These are phyloP conservation scores for Leptopilina syphax DNA, from an alignment of 2,888 invertebrate species.

Conservation along the genomic window DNA sequence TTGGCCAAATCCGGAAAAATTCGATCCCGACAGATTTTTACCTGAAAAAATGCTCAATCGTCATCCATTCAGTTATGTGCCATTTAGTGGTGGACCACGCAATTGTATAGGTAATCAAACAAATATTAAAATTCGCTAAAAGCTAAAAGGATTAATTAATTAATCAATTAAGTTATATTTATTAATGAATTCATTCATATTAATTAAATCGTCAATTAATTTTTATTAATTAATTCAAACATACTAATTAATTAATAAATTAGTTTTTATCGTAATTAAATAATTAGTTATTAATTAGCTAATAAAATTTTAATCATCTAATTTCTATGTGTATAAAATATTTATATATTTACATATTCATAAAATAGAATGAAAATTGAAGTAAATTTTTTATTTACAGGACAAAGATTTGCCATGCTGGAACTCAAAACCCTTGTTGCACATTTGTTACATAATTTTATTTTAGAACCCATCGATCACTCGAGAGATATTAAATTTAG, in stretches of 20 bases:
- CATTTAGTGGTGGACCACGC: conserved; percentile 84
- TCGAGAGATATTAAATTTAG: conserved; percentile 58
- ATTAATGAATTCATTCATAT: too few species aligned
- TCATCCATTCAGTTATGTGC: conserved; percentile 83
- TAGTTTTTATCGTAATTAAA: too few species aligned
- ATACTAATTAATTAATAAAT: too few species aligned
- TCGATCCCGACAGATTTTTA: conserved; percentile 84
- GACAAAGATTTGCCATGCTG: conserved; percentile 65
- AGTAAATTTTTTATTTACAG: conserved; percentile 38
- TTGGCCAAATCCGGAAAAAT: conserved; percentile 82
- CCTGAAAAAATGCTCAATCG: conserved; percentile 77
- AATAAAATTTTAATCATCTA: too few species aligned
- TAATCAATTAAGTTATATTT: too few species aligned
- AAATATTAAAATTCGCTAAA: neutral
- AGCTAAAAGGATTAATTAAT: too few species aligned
- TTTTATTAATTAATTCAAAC: too few species aligned
- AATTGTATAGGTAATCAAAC: conserved; percentile 82
- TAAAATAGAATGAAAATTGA: too few species aligned
- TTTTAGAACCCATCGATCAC: conserved; percentile 63
- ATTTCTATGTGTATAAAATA: too few species aligned
- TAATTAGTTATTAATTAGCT: too few species aligned
- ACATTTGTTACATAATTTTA: conserved; percentile 61
- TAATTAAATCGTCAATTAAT: too few species aligned
- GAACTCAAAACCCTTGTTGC: conserved; percentile 65
- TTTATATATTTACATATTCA: too few species aligned